phyloP scores from a whole-genome alignment of 2,888 invertebrate genomes.

The Penaeus monodon region DNA sequence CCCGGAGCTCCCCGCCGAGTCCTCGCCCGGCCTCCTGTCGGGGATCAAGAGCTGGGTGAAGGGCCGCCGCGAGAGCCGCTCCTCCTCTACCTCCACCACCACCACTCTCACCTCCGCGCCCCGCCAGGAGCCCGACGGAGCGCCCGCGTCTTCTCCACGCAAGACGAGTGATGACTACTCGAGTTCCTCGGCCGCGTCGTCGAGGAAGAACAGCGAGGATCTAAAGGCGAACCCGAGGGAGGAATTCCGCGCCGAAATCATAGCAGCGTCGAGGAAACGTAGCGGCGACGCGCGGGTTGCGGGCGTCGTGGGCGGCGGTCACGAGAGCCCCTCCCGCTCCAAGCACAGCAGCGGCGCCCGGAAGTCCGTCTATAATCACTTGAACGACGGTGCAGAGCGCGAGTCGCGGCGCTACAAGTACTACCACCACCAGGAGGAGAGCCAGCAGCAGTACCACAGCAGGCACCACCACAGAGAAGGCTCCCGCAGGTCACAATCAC shows the following conservation, averaged over 20 bases:
- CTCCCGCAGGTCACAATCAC: conserved; percentile 28
- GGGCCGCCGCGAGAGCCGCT: conserved; percentile 45
- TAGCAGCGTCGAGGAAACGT: conserved; percentile 57
- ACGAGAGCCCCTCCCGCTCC: background rate
- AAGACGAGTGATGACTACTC: conserved; percentile 41
- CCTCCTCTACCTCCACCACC: conserved; percentile 46
- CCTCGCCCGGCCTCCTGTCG: conserved; percentile 45
- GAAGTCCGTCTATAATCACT: conserved; percentile 53
- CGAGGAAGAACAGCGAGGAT: conserved; percentile 19
- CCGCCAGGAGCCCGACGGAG: conserved; percentile 64
- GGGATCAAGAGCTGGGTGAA: conserved; percentile 58
- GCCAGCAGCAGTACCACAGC: conserved; percentile 1
- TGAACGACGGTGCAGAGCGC: conserved; percentile 33
- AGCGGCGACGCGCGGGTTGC: conserved; percentile 24
- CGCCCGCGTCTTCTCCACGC: conserved; percentile 62
- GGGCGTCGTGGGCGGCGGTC: background rate
- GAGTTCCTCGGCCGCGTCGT: conserved; percentile 16
- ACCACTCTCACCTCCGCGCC: conserved; percentile 45
- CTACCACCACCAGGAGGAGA: conserved; percentile 7
- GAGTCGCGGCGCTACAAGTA: conserved; percentile 17
- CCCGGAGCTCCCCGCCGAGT: conserved; percentile 36
- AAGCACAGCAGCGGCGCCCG: conserved; percentile 4
- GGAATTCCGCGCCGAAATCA: conserved; percentile 55
- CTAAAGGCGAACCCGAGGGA: conserved; percentile 19
- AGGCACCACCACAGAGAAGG: conserved; percentile 11